A percentile compares a stretch with the other conserved stretches of the same genome.
Evolutionary conservation across 1,140 invertebrate genomes (phyloP).

Genomic region (Drosophila pachea): DNA sequence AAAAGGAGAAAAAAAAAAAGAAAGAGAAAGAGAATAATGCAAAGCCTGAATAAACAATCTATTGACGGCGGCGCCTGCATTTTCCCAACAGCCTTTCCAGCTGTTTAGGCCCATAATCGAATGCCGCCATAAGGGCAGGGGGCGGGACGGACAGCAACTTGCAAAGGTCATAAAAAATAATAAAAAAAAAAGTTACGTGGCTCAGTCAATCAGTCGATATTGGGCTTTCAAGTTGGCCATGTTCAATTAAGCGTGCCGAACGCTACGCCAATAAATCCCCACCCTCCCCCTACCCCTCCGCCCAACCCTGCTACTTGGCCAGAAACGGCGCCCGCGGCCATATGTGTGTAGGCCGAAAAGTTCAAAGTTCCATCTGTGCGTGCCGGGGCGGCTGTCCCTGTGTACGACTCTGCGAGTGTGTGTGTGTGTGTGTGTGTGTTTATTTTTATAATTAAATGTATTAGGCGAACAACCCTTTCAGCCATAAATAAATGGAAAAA

Average conservation of each 20-base stretch:
- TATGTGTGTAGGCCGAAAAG: slow-evolving; percentile 60
- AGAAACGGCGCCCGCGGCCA: slow-evolving; percentile 2
- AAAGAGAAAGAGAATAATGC: slow-evolving; percentile 11
- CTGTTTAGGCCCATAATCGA: slow-evolving; percentile 66
- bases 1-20: slow-evolving; percentile 1
- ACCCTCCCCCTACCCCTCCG: no score
- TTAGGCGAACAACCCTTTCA: slow-evolving; percentile 57
- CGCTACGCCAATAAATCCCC: slow-evolving; percentile 64
- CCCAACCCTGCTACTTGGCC: no score
- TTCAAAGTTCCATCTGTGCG: slow-evolving; percentile 58
- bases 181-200: slow-evolving; percentile 51
- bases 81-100: slow-evolving; percentile 59
- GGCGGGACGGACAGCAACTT: neutral
- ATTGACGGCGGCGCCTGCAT: slow-evolving; percentile 43
- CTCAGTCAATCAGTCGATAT: slow-evolving; percentile 67
- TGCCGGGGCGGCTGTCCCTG: neutral
- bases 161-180: slow-evolving; percentile 63
- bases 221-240: slow-evolving; percentile 68
- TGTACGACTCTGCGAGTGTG: slow-evolving; percentile 8
- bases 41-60: slow-evolving; percentile 20
- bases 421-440: slow-evolving; percentile 44
- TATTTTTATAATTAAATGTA: slow-evolving; percentile 77
- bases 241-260: slow-evolving; percentile 72
- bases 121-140: slow-evolving; percentile 9
- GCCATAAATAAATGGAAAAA: slow-evolving; percentile 56